Base-by-base conservation (phyloP, 1,140 invertebrate genomes). In the Gryon sp. region DNA sequence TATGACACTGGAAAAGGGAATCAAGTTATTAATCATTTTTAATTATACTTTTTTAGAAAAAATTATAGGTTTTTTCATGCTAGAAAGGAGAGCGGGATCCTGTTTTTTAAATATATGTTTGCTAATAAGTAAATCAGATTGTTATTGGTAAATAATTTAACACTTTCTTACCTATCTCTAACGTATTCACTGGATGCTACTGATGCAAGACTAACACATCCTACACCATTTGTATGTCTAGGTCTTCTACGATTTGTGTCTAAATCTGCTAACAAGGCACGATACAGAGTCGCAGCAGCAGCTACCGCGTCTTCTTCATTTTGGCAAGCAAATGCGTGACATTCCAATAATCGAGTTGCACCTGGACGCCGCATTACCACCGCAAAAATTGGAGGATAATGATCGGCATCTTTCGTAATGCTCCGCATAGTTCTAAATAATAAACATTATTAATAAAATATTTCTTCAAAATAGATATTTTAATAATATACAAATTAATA, bases 291-390 rank as follows among this genome's bases (percentile, higher is more conserved):
- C 4, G 95, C 95, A 0, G 96, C 96, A 57, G 97, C 95, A 0
- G 95, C 94, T 19, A 97, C 94, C 15, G 96, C 95, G 84, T 97
- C 95, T 87, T 97, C 95, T 8, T 95, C 93, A 76, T 91, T 93
- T 80, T 93, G 92, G 88, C 96, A 97, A 57, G 95, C 94, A 87
- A 97, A 98, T 9, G 94, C 96, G 88, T 98, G 96, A 85, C 96
- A 97, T 87, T 97, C 95, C 40, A 97, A 87, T 62, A 94, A 90
- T 80, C 93, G 93, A 1, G 94, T 92, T 5, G 94, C 91, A 12
- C 93, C 93, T 20, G 93, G 92, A 76, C 94, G 93, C 73, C 94
- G 91, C 94, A 97, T 97, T 12, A 97, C 94, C 30, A 97, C 95
- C 8, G 95, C 95, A 85, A 98, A 97, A 80, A 98, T 92, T 0